Evolutionary conservation across 2,888 invertebrate genomes (phyloP), one percentile per base, ranked within the genome.

Genomic region (Cylloceria caligata): DNA sequence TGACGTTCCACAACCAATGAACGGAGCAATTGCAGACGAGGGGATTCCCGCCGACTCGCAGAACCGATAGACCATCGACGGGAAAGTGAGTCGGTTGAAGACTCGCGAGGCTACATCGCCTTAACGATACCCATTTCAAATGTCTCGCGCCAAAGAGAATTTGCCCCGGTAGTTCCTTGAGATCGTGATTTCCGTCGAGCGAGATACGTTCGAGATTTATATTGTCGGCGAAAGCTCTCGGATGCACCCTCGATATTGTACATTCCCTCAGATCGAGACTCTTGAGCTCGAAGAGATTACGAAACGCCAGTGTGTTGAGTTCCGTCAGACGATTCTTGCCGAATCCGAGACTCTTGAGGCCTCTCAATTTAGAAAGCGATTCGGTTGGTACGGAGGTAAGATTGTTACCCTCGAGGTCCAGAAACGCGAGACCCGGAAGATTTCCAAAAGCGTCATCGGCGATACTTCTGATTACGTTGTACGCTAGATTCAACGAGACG

Each of bases 1-100:
- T 94, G 60, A 97, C 94, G 89, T 96, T 96, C 97, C 97, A 97
- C 55, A 98, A 93, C 98, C 98, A 98, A 83, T 96, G 94, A 80
- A 98, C 93, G 68, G 97, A 97, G 91, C 98, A 98, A 93, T 98
- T 98, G 93, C 98, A 98, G 81, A 95, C 94, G 84, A 98, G 94
- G 0, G 97, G 97, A 93, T 98, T 97, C 36, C 97, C 97, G 39
- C 96, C 96, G 71, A 98, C 94, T 86, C 96, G 95, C 39, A 98
- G 93, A 80, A 95, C 95, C 89, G 95, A 94, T 86, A 98, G 93
- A 87, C 96, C 96, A 90, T 97, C 97, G 88, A 97, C 94, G 36
- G 97, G 97, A 89, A 97, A 97, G 92, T 97, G 96, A 34, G 96
- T 96, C 0, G 96, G 96, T 90, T 96, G 97, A 7, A 97, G 93